Evolutionary conservation across 1,140 invertebrate species (phyloP).

Genomic region (Dysdera silvatica): DNA sequence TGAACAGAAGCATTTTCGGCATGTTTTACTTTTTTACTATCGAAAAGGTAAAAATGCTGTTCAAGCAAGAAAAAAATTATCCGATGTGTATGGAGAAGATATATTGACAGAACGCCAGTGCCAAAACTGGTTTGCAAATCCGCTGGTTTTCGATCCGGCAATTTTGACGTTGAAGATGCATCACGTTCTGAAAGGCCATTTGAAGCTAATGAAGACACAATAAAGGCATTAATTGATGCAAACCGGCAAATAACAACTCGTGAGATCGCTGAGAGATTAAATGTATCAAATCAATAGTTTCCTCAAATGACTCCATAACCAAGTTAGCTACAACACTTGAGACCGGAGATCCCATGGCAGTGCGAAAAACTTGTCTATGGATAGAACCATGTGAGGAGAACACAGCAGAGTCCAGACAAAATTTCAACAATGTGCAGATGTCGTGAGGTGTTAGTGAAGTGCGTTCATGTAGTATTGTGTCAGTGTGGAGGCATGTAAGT

Average conservation of each 20-base stretch:
- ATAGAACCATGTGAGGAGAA: too few relatives aligned
- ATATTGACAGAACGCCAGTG: not conserved
- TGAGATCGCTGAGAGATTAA: not conserved
- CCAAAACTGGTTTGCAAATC: not conserved
- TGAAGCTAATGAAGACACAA: not conserved
- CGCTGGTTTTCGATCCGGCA: not conserved
- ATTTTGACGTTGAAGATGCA: not conserved
- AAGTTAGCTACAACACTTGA: too few relatives aligned
- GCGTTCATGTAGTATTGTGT: too few relatives aligned
- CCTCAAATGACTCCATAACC: too few relatives aligned
- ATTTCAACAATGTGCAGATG: too few relatives aligned
- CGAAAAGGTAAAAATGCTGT: not conserved
- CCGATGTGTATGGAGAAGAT: not conserved
- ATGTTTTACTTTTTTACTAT: not conserved
- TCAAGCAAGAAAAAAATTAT: not conserved
- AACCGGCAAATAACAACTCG: not conserved
- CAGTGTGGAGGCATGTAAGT: too few relatives aligned
- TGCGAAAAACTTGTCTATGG: too few relatives aligned
- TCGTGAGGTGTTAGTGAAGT: too few relatives aligned
- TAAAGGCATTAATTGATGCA: not conserved
- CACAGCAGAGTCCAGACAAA: too few relatives aligned
- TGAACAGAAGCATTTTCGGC: not conserved
- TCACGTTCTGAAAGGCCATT: not conserved
- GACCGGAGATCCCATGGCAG: too few relatives aligned
- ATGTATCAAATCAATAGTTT: not conserved